Conservation (phyloP, 35 echinoderm and acorn worm genomes). For the Ptychodera flava region DNA sequence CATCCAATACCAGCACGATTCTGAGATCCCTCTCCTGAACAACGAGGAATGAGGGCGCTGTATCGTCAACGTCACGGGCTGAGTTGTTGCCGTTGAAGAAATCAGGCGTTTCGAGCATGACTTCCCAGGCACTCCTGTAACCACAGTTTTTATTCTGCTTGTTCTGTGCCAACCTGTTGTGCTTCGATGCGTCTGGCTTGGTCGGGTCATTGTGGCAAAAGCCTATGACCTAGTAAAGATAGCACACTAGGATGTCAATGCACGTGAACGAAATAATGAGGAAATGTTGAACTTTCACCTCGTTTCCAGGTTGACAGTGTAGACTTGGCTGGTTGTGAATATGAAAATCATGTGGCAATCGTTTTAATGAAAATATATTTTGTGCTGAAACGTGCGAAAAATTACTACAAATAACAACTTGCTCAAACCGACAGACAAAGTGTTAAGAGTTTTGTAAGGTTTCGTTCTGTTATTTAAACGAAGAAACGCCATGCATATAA, state of each 20-base stretch:
- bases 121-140: conserved; percentile 12
- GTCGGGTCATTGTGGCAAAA: conserved; percentile 16
- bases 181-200: not conserved
- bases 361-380: too few relatives aligned
- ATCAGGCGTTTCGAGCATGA: conserved; percentile 1
- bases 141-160: conserved; percentile 5
- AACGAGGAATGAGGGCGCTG: not conserved
- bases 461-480: too few relatives aligned
- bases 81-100: conserved; percentile 1
- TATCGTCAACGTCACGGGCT: not conserved
- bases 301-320: not conserved
- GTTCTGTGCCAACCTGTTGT: not conserved
- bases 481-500: too few relatives aligned
- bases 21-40: not conserved
- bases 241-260: not conserved
- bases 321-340: not conserved
- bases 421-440: not conserved
- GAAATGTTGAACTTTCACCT: not conserved
- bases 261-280: not conserved
- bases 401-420: not conserved
- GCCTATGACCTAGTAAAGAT: not conserved
- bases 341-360: not conserved
- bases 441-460: too few relatives aligned
- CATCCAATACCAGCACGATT: not conserved
- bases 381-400: too few relatives aligned